phyloP scores from a whole-genome alignment of 2,113 vertebrate species.

The Dipodomys merriami region DNA sequence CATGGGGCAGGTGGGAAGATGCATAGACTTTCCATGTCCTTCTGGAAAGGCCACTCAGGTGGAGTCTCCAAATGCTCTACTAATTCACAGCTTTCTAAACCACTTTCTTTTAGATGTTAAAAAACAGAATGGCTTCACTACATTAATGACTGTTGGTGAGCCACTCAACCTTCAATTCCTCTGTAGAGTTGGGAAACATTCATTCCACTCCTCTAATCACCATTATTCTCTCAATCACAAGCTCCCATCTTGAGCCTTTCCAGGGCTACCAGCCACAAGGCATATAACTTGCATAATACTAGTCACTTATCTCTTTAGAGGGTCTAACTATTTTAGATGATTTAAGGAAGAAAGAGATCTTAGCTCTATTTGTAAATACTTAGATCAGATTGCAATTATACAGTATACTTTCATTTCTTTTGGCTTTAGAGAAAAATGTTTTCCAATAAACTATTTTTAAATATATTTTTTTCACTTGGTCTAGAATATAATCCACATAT shows the following conservation, averaged over 20 bases:
- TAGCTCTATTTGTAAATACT: neutral
- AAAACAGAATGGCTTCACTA: neutral
- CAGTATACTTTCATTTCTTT: no score
- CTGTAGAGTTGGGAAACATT: no score
- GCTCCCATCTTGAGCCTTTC: no score
- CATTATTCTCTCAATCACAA: no score
- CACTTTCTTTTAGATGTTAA: no score
- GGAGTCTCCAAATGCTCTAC: neutral
- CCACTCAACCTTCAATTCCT: neutral
- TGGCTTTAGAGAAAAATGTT: no score
- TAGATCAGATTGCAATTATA: neutral
- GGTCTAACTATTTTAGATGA: neutral
- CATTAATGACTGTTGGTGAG: neutral
- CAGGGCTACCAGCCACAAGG: neutral
- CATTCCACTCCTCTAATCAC: no score
- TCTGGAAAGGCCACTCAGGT: neutral
- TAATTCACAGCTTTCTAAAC: no score
- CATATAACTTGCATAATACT: neutral
- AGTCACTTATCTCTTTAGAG: neutral
- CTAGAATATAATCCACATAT: no score
- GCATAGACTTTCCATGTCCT: accelerated
- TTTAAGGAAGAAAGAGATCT: neutral
- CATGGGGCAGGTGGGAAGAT: neutral
- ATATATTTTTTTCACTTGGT: no score
- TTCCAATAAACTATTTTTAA: no score